Evolutionary conservation across 37 sponge, comb jelly and placozoan genomes (phyloP), one percentile per base, ranked within the genome.

Genomic region (Hexactinellida sp.): DNA sequence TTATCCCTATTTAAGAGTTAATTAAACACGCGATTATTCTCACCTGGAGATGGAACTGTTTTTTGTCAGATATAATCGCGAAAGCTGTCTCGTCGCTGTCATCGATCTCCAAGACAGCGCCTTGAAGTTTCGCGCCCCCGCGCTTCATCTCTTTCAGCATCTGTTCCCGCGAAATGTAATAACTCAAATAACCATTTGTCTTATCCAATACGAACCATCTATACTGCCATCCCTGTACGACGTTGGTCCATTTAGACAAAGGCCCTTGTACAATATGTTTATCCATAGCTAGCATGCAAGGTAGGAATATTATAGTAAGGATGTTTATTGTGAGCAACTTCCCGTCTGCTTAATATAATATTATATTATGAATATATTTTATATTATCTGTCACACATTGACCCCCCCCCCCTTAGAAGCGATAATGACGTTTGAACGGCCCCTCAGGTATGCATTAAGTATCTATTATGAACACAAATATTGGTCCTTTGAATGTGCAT

Each of bases 241-340:
- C 91, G 52, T 95, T 98, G 28, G 99, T 98, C 99, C 99, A 98
- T 84, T 98, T 95, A 51, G 94, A 94, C 19, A 98, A 88, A 51
- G 99, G 94, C 0, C 99, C 99, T 88, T 98, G 95, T 84, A 97
- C 3, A 7, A n/a, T 63, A 21, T 10, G 30, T 3, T n/a, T 63
- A 84, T 84, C 84, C 39, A 83, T 83, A 23, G 84, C 13, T 63
- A 47, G 52, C 52, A 19, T 19, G 16, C 16, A 19, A 47, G 52
- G n/a, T n/a, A n/a, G n/a, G n/a, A n/a, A n/a, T n/a, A n/a, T n/a
- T n/a, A n/a, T n/a, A n/a, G n/a, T n/a, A n/a, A n/a, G n/a, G n/a
- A n/a, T n/a, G n/a, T n/a, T n/a, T n/a, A n/a, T n/a, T n/a, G n/a
- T n/a, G n/a, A n/a, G n/a, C n/a, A n/a, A n/a, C n/a, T n/a, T n/a